Conservation (phyloP, 1,140 invertebrate species). For the Alviniconcha marisindica region DNA sequence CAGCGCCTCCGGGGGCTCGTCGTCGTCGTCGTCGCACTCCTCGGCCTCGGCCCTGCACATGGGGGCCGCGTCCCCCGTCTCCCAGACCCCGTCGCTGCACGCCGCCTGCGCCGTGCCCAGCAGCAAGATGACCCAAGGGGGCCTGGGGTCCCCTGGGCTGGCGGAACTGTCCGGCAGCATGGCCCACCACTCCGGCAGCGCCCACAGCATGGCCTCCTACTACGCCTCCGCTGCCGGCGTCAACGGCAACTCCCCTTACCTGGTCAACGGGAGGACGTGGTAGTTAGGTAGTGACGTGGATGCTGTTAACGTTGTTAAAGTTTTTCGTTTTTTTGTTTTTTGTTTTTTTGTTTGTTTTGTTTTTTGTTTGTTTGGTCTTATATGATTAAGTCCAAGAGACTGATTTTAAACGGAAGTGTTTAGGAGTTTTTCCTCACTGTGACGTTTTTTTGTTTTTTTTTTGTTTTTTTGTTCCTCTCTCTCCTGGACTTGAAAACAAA, state of each 20-base stretch:
- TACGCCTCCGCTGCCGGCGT: conserved; percentile 60
- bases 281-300: conserved; percentile 15
- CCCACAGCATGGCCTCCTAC: conserved; percentile 58
- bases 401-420: no score
- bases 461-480: no score
- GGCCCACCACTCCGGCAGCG: conserved; percentile 53
- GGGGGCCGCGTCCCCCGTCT: conserved; percentile 19
- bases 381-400: background rate
- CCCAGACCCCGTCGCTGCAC: conserved; percentile 42
- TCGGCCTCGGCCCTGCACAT: conserved; percentile 37
- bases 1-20: conserved; percentile 11
- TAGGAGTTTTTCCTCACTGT: no score
- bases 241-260: conserved; percentile 64
- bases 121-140: conserved; percentile 55
- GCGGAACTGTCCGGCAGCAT: conserved; percentile 48
- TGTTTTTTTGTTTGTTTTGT: background rate
- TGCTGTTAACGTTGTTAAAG: background rate
- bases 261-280: conserved; percentile 70
- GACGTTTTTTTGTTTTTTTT: no score
- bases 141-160: conserved; percentile 51
- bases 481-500: no score
- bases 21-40: conserved; percentile 41
- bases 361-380: background rate
- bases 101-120: conserved; percentile 52
- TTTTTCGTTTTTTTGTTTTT: background rate